phyloP scores from a whole-genome alignment of 2,888 invertebrate species.

The Nephrotoma appendiculata region DNA sequence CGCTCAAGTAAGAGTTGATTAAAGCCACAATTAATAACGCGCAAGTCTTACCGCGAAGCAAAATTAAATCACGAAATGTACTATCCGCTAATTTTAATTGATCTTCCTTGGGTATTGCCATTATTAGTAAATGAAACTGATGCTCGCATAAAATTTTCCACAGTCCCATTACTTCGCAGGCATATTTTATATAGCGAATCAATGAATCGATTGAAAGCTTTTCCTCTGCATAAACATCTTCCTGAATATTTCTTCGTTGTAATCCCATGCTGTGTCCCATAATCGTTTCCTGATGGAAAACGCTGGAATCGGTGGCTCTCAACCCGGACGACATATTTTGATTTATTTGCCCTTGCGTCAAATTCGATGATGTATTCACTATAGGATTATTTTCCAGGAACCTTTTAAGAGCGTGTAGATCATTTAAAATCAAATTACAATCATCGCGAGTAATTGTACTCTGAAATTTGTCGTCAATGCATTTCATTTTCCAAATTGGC shows the following conservation, averaged over 20 bases:
- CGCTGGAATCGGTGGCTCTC: not conserved
- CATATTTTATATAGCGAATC: conserved; percentile 56
- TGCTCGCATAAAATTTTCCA: conserved; percentile 91
- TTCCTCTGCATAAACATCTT: conserved; percentile 47
- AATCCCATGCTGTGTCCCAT: not conserved
- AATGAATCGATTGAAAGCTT: conserved; percentile 63
- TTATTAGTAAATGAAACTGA: conserved; percentile 69
- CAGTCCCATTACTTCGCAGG: conserved; percentile 79
- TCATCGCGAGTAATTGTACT: conserved; percentile 55
- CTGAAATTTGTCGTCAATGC: conserved; percentile 52
- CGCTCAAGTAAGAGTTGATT: conserved; percentile 83
- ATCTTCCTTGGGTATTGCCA: conserved; percentile 49
- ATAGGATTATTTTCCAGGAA: conserved; percentile 58
- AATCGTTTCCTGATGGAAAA: not conserved
- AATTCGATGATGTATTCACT: conserved; percentile 22
- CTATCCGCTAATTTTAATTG: conserved; percentile 46
- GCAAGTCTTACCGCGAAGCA: conserved; percentile 42
- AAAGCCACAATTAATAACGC: conserved; percentile 66
- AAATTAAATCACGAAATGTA: conserved; percentile 39
- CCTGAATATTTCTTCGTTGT: conserved; percentile 10
- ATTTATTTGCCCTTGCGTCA: not conserved
- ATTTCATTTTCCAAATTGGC: conserved; percentile 75
- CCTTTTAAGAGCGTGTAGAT: conserved; percentile 55
- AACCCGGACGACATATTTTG: not conserved
- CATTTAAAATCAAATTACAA: conserved; percentile 55